Conservation (phyloP, 2,797 vertebrate genomes). For the Synanceia verrucosa region DNA sequence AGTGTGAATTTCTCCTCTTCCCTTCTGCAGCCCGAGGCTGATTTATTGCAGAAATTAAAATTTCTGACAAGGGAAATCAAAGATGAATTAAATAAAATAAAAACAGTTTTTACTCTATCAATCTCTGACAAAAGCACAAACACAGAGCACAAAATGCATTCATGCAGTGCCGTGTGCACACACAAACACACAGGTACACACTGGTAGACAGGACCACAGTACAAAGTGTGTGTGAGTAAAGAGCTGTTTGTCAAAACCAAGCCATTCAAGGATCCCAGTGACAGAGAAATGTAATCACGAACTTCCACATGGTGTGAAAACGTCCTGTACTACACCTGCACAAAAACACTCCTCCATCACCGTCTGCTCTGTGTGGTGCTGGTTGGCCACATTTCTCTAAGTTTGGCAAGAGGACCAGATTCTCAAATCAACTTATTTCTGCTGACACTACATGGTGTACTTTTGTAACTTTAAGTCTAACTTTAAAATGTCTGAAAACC, state of each 20-base stretch:
- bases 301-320: not conserved
- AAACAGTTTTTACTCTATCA: constrained; percentile 62
- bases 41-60: constrained; percentile 76
- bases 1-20: constrained; percentile 23
- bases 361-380: not conserved
- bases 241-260: constrained; percentile 19
- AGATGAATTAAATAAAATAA: constrained; percentile 69
- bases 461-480: not conserved
- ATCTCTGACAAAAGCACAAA: constrained; percentile 60
- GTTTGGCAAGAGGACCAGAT: not conserved
- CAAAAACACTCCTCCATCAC: not conserved
- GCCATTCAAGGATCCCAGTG: constrained; percentile 4
- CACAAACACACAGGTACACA: not conserved
- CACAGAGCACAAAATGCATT: constrained; percentile 33
- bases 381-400: not conserved
- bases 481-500: no score
- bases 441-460: not conserved
- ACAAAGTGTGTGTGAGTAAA: constrained; percentile 10
- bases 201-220: not conserved
- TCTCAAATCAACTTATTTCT: not conserved
- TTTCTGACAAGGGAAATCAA: constrained; percentile 75
- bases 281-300: not conserved
- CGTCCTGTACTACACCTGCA: not conserved
- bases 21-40: constrained; percentile 54
- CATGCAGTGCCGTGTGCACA: constrained; percentile 15